Evolutionary conservation across 2,888 invertebrate genomes (phyloP).

Genomic region (Agrotis clavis): DNA sequence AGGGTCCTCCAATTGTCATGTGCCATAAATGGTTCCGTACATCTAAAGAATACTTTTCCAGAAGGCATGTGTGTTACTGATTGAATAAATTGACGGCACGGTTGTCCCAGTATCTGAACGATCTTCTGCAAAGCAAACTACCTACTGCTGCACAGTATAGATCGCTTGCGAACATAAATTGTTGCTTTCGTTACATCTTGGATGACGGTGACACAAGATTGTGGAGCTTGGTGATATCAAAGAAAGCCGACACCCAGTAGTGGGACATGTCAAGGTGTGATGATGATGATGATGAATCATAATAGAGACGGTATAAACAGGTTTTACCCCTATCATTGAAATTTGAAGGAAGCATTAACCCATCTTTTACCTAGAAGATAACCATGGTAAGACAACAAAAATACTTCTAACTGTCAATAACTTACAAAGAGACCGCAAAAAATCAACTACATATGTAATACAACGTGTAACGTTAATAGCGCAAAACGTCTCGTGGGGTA

Average conservation of each 20-base stretch:
- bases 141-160: no score
- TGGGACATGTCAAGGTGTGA: no score
- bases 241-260: no score
- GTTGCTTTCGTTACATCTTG: no score
- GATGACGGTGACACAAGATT: no score
- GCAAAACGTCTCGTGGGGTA: no score
- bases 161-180: no score
- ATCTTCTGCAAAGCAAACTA: no score
- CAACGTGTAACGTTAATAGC: no score
- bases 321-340: slow-evolving; percentile 3
- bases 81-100: not conserved
- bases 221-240: no score
- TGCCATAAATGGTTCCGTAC: not conserved
- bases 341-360: slow-evolving; percentile 13
- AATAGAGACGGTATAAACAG: not conserved
- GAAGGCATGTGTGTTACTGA: not conserved
- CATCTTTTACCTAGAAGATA: slow-evolving; percentile 14
- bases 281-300: not conserved
- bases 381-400: not conserved
- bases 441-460: no score
- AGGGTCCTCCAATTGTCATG: slow-evolving; percentile 4
- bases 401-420: slow-evolving; percentile 5
- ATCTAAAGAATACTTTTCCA: not conserved
- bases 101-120: no score
- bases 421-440: slow-evolving; percentile 14